Evolutionary conservation across 2,113 vertebrate species (phyloP).

Genomic region (Phaethon lepturus): DNA sequence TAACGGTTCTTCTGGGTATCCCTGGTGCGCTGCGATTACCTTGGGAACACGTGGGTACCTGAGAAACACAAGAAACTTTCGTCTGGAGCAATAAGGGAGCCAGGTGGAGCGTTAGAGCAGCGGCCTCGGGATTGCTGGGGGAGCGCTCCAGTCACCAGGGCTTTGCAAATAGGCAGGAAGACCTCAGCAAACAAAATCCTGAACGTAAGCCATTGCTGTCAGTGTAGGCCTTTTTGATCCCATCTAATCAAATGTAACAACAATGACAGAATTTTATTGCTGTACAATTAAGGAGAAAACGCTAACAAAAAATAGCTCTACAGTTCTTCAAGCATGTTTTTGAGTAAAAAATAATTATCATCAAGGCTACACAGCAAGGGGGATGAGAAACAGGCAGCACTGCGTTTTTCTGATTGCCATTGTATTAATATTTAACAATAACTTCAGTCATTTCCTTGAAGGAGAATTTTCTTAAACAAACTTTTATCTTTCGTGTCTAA

Average conservation of each 20-base stretch:
- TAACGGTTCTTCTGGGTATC: neutral
- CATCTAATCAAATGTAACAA: conserved; percentile 27
- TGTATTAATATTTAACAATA: conserved; percentile 70
- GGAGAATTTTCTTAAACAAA: conserved; percentile 53
- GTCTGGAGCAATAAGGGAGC: neutral
- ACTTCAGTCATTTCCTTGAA: conserved; percentile 56
- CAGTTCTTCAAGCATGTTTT: conserved; percentile 46
- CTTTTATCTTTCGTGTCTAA: conserved; percentile 53
- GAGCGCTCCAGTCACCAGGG: rapidly evolving
- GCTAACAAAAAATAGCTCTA: conserved; percentile 10
- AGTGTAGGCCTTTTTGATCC: conserved; percentile 4
- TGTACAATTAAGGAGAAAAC: conserved; percentile 26
- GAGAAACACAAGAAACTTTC: neutral
- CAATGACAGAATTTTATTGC: conserved; percentile 5
- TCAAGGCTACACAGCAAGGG: conserved; percentile 46
- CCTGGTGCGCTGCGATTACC: neutral
- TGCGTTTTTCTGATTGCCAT: conserved; percentile 29
- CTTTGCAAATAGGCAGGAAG: neutral
- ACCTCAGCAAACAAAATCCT: neutral
- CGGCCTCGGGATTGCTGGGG: rapidly evolving
- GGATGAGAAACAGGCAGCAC: conserved; percentile 38
- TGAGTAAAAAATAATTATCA: conserved; percentile 57
- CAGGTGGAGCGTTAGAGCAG: neutral
- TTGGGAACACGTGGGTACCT: neutral
- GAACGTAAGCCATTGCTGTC: neutral